Base-by-base conservation (phyloP, 2,113 vertebrate species). In the Nyctereutes procyonoides region DNA sequence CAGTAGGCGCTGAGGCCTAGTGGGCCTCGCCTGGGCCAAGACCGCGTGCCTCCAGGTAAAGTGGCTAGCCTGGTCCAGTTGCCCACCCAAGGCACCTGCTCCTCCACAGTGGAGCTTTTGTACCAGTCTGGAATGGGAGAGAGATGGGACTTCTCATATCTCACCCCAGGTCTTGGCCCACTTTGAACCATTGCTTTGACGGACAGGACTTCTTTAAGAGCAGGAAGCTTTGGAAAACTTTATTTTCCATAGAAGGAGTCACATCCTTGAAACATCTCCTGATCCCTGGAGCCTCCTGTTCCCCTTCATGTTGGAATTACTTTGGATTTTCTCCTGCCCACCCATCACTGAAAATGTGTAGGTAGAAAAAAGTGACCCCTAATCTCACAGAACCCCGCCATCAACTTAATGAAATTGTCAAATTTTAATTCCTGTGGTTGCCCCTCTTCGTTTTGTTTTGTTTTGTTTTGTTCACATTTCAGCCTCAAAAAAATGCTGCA, bases 351-450 rank as follows among this genome's bases (percentile, higher is more conserved):
- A 95, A 92, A 95, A 90, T 51, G 65, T 80, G 69, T 38, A 53
- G 62, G 63, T 67, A 94, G 92, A 92, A 88, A 84, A 67, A 90
- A 76, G 19, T 80, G 43, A 74, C 1, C 80, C 24, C 14, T 19
- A 53, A 76, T 71, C 51, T 71, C 11, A 13, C 55, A 65, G 83
- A 95, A 58, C 55, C 12, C 20, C 20, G 90, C n/a, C 84, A 55
- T 28, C 56, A 74, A 93, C 63, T 93, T 55, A 8, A 19, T 77
- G 92, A 95, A 95, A 93, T 51, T 51, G 71, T 77, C 77, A 38
- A 3, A 60, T 63, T 96, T 93, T 67, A 30, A 94, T 86, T 87
- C 89, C 67, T 79, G 26, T 10, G 28, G 24, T 56, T 90, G 48
- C 62, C 63, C 65, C 24, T 69, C 24, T 77, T 62, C 60, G 8